Evolutionary conservation across 92 coral and sea anemone genomes (phyloP).

Genomic region (Phymanthus crucifer): DNA sequence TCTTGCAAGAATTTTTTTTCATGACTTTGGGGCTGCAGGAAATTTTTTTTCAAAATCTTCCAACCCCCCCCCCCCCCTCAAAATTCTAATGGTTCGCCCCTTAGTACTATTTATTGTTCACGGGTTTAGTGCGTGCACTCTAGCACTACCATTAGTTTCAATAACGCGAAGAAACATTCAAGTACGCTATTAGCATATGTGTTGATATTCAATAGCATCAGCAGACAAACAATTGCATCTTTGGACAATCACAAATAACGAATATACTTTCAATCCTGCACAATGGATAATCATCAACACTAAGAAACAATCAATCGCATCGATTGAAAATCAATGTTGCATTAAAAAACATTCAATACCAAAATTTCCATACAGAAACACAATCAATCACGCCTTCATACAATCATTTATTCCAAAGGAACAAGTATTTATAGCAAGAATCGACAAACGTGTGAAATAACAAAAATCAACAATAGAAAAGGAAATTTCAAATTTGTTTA

Average conservation of each 20-base stretch:
- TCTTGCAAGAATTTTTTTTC: too few relatives aligned
- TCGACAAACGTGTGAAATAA: background rate
- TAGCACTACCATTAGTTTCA: too few relatives aligned
- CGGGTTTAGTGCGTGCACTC: too few relatives aligned
- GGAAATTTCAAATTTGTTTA: too few relatives aligned
- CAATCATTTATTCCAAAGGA: background rate
- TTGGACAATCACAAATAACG: too few relatives aligned
- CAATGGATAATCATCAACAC: background rate
- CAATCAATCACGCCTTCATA: conserved; percentile 1
- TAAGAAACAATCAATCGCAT: background rate
- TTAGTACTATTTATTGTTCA: too few relatives aligned
- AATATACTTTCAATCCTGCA: background rate
- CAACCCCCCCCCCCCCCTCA: too few relatives aligned
- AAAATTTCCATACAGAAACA: background rate
- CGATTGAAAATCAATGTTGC: background rate
- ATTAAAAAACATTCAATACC: background rate
- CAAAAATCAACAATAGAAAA: background rate
- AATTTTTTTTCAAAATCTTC: too few relatives aligned
- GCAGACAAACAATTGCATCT: background rate
- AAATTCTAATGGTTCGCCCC: too few relatives aligned
- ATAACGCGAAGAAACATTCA: too few relatives aligned
- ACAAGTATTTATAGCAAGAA: background rate
- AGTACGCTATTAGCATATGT: too few relatives aligned
- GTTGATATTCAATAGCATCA: background rate
- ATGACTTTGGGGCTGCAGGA: too few relatives aligned